These are phyloP conservation scores for Glomeris marginata DNA, from an alignment of 2,888 invertebrate genomes.

Conservation along the genomic window DNA sequence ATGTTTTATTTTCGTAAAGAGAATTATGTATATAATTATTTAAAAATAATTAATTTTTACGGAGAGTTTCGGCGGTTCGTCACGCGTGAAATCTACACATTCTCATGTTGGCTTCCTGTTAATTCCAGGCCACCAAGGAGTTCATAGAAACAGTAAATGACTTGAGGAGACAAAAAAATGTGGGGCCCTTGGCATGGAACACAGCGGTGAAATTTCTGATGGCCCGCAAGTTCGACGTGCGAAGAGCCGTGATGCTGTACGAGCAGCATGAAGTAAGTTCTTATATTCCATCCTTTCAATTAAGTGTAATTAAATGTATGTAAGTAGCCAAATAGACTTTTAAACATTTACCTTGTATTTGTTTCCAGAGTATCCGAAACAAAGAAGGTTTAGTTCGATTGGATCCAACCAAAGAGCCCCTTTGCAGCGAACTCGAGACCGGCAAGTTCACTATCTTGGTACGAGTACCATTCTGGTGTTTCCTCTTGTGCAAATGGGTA, in stretches of 20 bases:
- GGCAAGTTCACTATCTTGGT: slow-evolving; percentile 94
- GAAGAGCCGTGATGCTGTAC: slow-evolving; percentile 76
- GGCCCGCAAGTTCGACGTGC: slow-evolving; percentile 88
- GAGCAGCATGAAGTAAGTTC: slow-evolving; percentile 60
- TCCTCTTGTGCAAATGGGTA: no score
- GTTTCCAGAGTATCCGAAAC: slow-evolving; percentile 49
- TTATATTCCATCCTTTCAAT: no score
- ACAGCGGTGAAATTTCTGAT: slow-evolving; percentile 85
- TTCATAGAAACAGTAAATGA: slow-evolving; percentile 62
- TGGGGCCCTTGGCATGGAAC: slow-evolving; percentile 55
- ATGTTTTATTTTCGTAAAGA: no score
- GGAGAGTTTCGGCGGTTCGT: no score
- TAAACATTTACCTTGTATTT: neutral
- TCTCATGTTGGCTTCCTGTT: slow-evolving; percentile 15
- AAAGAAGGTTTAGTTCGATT: slow-evolving; percentile 73
- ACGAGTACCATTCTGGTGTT: no score
- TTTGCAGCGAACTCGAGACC: slow-evolving; percentile 71
- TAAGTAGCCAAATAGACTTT: neutral
- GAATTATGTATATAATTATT: no score
- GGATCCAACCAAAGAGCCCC: slow-evolving; percentile 64
- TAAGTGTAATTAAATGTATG: no score
- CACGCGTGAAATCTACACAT: neutral
- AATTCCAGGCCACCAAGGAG: slow-evolving; percentile 58
- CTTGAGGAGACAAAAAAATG: slow-evolving; percentile 36
- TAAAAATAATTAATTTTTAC: no score